Conservation (phyloP, 2,888 invertebrate genomes). For the Sisyra terminalis region DNA sequence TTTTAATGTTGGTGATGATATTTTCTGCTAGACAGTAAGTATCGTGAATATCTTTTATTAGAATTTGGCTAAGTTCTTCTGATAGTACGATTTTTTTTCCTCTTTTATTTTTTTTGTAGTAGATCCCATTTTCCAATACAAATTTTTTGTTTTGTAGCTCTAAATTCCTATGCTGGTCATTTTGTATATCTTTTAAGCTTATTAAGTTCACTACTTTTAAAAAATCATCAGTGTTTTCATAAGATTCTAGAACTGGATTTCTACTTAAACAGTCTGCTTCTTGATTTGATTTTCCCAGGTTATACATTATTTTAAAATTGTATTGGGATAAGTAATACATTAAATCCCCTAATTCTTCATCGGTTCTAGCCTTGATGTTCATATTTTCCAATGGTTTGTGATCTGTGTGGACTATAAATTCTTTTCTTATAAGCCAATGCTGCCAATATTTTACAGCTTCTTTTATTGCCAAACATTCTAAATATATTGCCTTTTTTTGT, state of each 20-base stretch:
- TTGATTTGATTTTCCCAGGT: conserved; percentile 8
- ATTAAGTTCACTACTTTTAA: conserved; percentile 8
- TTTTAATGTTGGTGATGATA: background rate
- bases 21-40: conserved; percentile 8
- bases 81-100: conserved; percentile 11
- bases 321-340: conserved; percentile 1
- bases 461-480: conserved; percentile 16
- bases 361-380: conserved; percentile 10
- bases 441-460: conserved; percentile 14
- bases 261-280: conserved; percentile 11
- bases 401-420: conserved; percentile 13
- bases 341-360: no score
- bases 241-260: conserved; percentile 12
- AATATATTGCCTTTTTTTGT: conserved; percentile 14
- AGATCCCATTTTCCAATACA: conserved; percentile 8
- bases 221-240: conserved; percentile 5
- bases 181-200: conserved; percentile 3
- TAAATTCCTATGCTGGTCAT: conserved; percentile 5
- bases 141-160: conserved; percentile 5
- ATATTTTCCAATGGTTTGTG: conserved; percentile 13
- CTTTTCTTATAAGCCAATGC: conserved; percentile 14
- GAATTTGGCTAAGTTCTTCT: conserved; percentile 10
- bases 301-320: conserved; percentile 8
- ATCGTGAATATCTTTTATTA: conserved; percentile 10
- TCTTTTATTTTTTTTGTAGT: conserved; percentile 9